Evolutionary conservation across 2,888 invertebrate species (phyloP).

Genomic region (Mallateleia sp.): DNA sequence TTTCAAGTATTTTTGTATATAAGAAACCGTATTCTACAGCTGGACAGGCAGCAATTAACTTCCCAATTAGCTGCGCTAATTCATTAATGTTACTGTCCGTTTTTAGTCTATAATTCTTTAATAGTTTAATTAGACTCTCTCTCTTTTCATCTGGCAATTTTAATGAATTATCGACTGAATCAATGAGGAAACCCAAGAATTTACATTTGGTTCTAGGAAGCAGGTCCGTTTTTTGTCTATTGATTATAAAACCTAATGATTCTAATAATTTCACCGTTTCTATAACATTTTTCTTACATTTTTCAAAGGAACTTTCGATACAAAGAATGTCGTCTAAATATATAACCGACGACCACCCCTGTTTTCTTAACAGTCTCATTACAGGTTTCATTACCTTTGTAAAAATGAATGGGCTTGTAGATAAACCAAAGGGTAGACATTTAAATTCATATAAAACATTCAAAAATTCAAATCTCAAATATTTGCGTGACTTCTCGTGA

Average conservation of each 20-base stretch:
- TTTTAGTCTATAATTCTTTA: neutral
- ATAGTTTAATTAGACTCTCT: neutral
- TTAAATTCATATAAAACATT: conserved; percentile 7
- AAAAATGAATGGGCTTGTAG: conserved; percentile 29
- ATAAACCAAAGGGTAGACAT: conserved; percentile 38
- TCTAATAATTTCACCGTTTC: conserved; percentile 21
- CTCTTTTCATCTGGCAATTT: conserved; percentile 34
- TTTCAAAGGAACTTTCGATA: neutral
- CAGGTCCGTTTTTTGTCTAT: no score
- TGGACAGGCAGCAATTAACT: conserved; percentile 79
- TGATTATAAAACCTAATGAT: conserved; percentile 41
- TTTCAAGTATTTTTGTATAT: conserved; percentile 71
- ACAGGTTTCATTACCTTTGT: conserved; percentile 54
- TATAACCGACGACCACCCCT: conserved; percentile 26
- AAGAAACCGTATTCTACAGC: conserved; percentile 78
- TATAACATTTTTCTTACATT: neutral
- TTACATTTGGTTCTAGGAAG: no score
- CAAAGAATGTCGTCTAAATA: conserved; percentile 13
- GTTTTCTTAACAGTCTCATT: conserved; percentile 1
- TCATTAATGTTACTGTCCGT: conserved; percentile 71
- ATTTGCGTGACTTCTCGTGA: neutral
- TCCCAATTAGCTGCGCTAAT: conserved; percentile 76
- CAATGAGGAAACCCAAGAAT: conserved; percentile 47
- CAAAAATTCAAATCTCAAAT: conserved; percentile 26
- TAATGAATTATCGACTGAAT: conserved; percentile 21